Percentiles rank a stretch among this genome's conserved stretches.
Evolutionary conservation across 2,113 vertebrate genomes (phyloP).

Genomic region (Mohoua ochrocephala): DNA sequence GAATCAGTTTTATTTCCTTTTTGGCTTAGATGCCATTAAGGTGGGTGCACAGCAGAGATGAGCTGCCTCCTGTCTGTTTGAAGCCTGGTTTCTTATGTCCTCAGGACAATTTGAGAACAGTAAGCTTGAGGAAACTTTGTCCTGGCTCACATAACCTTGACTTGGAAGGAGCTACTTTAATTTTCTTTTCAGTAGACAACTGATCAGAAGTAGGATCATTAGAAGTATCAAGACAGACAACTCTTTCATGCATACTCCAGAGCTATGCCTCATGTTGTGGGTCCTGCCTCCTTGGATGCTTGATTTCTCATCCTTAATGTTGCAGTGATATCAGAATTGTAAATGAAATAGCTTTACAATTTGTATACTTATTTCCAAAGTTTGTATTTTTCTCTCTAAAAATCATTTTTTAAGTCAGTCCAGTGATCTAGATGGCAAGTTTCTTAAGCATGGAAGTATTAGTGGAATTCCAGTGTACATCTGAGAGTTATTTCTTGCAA

Average conservation of each 20-base stretch:
- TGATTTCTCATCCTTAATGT: conserved; percentile 48
- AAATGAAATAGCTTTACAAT: neutral
- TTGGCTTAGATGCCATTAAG: neutral
- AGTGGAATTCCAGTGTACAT: neutral
- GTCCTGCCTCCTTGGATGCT: conserved; percentile 36
- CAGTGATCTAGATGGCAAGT: neutral
- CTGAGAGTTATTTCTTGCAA: neutral
- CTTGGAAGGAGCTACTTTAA: neutral
- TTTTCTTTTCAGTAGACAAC: neutral
- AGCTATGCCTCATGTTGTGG: neutral
- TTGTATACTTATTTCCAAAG: neutral
- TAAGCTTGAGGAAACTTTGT: neutral
- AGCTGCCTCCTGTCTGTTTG: neutral
- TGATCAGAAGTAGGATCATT: neutral
- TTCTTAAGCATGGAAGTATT: conserved; percentile 12
- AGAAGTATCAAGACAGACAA: neutral
- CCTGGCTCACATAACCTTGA: neutral
- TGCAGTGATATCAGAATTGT: neutral
- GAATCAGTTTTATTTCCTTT: neutral
- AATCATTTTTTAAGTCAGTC: neutral
- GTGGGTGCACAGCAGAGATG: neutral
- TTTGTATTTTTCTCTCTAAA: neutral
- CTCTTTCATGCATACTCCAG: neutral
- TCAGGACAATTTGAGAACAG: neutral
- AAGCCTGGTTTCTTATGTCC: neutral